A percentile compares a stretch with the other conserved stretches of the same genome.
phyloP scores from a whole-genome alignment of 2,113 vertebrate species.

The Brachypodius melanocephalos region DNA sequence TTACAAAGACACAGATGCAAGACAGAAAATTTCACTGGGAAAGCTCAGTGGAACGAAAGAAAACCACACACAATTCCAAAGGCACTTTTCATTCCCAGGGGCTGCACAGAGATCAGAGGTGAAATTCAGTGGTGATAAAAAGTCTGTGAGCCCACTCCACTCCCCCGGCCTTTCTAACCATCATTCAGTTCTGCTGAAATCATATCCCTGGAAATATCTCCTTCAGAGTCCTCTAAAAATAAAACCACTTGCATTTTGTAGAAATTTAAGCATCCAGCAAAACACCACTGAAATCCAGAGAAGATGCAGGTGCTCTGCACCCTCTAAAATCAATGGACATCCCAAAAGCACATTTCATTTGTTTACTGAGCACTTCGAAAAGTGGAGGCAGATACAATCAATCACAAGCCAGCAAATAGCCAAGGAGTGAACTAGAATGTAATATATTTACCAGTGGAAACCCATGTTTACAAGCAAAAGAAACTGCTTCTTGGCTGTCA shows the following conservation, averaged over 20 bases:
- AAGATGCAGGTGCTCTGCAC: background rate
- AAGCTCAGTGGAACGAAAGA: slow-evolving; percentile 33
- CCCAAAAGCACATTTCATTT: background rate
- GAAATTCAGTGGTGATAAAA: slow-evolving; percentile 47
- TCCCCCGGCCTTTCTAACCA: background rate
- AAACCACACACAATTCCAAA: slow-evolving; percentile 46
- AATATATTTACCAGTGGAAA: slow-evolving; percentile 9
- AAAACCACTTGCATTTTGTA: background rate
- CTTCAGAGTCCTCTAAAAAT: background rate
- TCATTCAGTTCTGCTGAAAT: background rate
- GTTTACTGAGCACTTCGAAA: background rate
- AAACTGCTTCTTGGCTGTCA: slow-evolving; percentile 23
- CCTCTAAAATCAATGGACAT: background rate
- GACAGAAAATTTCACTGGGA: slow-evolving; percentile 46
- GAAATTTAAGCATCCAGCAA: background rate
- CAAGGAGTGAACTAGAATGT: background rate
- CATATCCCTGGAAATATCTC: background rate
- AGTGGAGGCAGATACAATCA: background rate
- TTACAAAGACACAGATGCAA: slow-evolving; percentile 30
- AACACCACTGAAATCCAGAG: background rate
- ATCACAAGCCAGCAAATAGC: background rate
- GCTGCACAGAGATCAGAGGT: slow-evolving; percentile 46
- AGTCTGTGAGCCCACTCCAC: background rate
- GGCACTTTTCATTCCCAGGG: slow-evolving; percentile 34
- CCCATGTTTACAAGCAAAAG: background rate